Conservation (phyloP, 1,140 invertebrate species). For the Ceratitis capitata region DNA sequence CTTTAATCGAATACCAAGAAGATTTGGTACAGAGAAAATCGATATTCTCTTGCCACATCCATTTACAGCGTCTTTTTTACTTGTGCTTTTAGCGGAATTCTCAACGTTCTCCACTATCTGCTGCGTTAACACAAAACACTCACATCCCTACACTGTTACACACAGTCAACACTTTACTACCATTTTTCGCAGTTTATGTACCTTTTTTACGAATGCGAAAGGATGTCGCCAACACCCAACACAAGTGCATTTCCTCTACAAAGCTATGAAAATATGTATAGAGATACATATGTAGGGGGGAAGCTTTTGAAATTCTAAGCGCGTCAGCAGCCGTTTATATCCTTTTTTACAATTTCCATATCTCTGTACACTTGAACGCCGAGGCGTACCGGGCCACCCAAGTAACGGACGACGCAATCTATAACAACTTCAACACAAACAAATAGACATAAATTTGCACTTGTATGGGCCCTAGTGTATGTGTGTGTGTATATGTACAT, state of each 20-base stretch:
- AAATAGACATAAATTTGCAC: not conserved
- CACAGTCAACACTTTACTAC: not conserved
- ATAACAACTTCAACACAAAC: not conserved
- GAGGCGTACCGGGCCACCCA: not conserved
- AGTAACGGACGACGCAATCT: not conserved
- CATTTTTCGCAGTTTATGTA: conserved; percentile 13
- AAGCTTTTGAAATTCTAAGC: conserved; percentile 38
- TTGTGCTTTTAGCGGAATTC: not conserved
- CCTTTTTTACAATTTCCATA: conserved; percentile 33
- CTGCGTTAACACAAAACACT: not conserved
- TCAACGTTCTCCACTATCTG: not conserved
- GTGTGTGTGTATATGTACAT: not conserved
- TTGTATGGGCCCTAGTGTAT: not conserved
- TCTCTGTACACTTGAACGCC: not conserved
- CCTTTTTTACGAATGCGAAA: not conserved
- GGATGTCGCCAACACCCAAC: not conserved
- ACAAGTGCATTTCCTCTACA: not conserved
- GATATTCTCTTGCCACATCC: not conserved
- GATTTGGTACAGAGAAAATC: not conserved
- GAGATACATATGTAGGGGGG: conserved; percentile 6
- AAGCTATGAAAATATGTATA: not conserved
- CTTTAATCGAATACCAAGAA: not conserved
- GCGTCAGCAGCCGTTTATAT: conserved; percentile 32
- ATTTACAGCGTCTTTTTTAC: not conserved
- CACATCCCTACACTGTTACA: not conserved